A percentile compares a stretch with the other conserved stretches of the same genome.
Evolutionary conservation across 2,888 invertebrate species (phyloP).

Genomic region (Blastobasis lacticolella): DNA sequence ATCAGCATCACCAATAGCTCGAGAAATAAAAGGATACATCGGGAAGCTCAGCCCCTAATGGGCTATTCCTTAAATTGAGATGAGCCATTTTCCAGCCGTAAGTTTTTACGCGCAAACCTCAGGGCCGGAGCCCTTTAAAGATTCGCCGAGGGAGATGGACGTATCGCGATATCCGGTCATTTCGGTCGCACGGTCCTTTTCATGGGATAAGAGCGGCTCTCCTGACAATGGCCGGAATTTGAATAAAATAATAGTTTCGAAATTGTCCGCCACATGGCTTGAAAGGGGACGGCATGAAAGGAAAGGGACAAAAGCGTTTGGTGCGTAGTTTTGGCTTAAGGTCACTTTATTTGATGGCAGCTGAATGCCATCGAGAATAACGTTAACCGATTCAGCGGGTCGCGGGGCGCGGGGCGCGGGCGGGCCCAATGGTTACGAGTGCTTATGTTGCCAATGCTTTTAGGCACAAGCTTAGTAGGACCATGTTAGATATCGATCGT

Average conservation of each 20-base stretch:
- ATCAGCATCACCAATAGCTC: too few species aligned
- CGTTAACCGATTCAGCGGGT: background rate
- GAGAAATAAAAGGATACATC: too few species aligned
- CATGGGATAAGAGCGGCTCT: constrained; percentile 26
- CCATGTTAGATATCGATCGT: too few species aligned
- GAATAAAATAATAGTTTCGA: constrained; percentile 61
- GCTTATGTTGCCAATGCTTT: too few species aligned
- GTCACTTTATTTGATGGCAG: constrained; percentile 37
- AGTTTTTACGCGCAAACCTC: background rate
- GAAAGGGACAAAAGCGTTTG: constrained; percentile 33
- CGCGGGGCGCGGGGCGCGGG: background rate
- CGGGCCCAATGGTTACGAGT: too few species aligned
- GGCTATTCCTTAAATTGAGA: constrained; percentile 1
- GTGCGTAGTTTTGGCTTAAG: constrained; percentile 26
- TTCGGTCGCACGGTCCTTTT: constrained; percentile 20
- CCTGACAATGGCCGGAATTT: constrained; percentile 46
- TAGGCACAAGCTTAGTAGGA: too few species aligned
- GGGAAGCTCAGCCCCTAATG: background rate
- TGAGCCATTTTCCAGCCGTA: constrained; percentile 1
- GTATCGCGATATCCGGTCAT: constrained; percentile 9
- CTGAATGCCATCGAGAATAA: constrained; percentile 1
- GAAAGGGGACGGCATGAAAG: constrained; percentile 23
- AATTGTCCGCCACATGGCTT: constrained; percentile 38
- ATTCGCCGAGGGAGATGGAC: constrained; percentile 10
- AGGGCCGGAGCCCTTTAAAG: background rate